Percentiles rank a stretch among this genome's conserved stretches.
Conservation (phyloP, 2,113 vertebrate species). For the Petroica traversi region DNA sequence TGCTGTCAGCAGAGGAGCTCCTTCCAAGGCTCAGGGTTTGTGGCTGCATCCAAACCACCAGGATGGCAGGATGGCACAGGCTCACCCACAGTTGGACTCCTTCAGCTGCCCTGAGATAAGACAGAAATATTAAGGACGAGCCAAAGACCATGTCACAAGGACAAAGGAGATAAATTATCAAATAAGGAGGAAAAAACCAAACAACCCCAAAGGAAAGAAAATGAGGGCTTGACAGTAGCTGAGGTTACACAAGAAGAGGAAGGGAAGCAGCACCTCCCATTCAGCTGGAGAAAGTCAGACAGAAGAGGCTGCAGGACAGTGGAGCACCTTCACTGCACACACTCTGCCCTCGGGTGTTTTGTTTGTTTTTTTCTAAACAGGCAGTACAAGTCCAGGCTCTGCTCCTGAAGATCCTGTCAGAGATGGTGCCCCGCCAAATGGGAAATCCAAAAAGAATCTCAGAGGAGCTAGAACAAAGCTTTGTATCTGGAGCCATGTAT, state of each 20-base stretch:
- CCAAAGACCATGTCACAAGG: neutral
- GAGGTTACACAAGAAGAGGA: neutral
- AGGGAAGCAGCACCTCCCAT: neutral
- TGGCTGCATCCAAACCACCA: neutral
- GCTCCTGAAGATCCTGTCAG: neutral
- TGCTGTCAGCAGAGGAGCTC: neutral
- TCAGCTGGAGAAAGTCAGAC: neutral
- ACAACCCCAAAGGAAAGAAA: neutral
- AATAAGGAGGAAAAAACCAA: neutral
- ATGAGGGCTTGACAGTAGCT: neutral
- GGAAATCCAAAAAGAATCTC: neutral
- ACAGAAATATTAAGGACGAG: neutral
- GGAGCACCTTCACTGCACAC: neutral
- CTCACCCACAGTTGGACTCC: neutral
- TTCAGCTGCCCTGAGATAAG: neutral
- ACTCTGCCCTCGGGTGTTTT: neutral
- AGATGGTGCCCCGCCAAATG: neutral
- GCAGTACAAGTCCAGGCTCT: slow-evolving; percentile 7
- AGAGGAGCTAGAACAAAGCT: neutral
- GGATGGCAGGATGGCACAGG: neutral
- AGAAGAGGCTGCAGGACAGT: neutral
- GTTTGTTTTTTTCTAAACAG: neutral
- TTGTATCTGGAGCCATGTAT: neutral
- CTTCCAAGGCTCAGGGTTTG: neutral
- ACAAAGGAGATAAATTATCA: neutral